Conservation (phyloP, 2,888 invertebrate species). For the Glaucopsyche alexis region DNA sequence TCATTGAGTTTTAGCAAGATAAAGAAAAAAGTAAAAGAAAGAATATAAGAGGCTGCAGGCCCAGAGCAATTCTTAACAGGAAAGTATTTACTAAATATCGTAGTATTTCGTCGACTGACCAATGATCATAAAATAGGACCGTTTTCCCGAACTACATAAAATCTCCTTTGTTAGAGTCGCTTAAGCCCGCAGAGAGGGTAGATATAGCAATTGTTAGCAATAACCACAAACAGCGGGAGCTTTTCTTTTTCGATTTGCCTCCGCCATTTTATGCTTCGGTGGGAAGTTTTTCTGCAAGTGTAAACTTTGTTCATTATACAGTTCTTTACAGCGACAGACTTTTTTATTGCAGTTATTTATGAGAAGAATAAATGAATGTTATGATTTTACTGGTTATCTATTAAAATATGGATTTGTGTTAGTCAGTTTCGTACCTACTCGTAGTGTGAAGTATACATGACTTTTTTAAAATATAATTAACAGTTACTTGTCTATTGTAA, state of each 20-base stretch:
- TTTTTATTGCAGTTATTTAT: conserved; percentile 7
- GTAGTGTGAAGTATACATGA: too few species aligned
- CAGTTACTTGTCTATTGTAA: too few species aligned
- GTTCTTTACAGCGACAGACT: not conserved
- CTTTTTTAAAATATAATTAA: too few species aligned
- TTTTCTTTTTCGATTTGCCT: conserved; percentile 11
- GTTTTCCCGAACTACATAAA: conserved; percentile 7
- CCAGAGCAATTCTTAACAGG: too few species aligned
- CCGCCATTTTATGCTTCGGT: not conserved
- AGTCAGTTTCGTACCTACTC: too few species aligned
- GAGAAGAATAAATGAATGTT: too few species aligned
- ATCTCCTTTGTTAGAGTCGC: conserved; percentile 10
- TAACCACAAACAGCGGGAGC: conserved; percentile 3
- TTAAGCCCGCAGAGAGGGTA: not conserved
- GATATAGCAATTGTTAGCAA: not conserved
- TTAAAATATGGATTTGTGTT: too few species aligned
- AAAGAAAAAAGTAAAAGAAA: not conserved
- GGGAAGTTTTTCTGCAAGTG: not conserved
- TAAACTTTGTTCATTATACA: conserved; percentile 4
- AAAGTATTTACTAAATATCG: not conserved
- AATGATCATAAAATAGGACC: not conserved
- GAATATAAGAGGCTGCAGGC: not conserved
- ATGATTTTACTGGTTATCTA: too few species aligned
- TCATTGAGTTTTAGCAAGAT: too few species aligned
- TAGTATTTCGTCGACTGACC: not conserved